A percentile compares a stretch with the other conserved stretches of the same genome.
phyloP scores from a whole-genome alignment of 2,888 invertebrate genomes.

The Nomada fucata region DNA sequence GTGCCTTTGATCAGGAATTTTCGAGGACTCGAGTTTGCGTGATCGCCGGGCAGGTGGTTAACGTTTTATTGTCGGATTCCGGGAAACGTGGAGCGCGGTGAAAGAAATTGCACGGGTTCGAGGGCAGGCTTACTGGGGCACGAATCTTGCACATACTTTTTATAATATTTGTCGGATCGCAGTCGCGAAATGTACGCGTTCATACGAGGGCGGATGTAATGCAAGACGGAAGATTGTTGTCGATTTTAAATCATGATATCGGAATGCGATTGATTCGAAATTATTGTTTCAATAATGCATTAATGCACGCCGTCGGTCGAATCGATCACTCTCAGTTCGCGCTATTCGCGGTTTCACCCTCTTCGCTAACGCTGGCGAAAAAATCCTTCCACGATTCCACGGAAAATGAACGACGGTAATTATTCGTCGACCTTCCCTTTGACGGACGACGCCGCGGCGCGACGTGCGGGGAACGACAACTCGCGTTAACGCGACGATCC shows the following conservation, averaged over 20 bases:
- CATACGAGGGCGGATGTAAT: no score
- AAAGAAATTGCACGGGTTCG: neutral
- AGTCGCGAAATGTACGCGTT: no score
- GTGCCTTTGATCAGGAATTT: constrained; percentile 15
- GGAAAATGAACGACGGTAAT: constrained; percentile 3
- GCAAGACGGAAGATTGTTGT: no score
- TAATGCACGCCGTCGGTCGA: constrained; percentile 16
- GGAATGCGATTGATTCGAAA: no score
- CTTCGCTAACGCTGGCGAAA: neutral
- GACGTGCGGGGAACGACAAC: constrained; percentile 35
- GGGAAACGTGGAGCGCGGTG: neutral
- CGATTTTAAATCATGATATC: no score
- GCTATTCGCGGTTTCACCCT: constrained; percentile 28
- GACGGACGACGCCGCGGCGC: constrained; percentile 41
- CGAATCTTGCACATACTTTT: neutral
- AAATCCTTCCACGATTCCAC: constrained; percentile 27
- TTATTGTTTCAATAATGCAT: no score
- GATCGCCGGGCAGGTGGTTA: neutral
- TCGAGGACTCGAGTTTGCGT: constrained; percentile 11
- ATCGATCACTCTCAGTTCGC: constrained; percentile 26
- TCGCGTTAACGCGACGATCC: constrained; percentile 18
- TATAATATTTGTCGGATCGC: neutral
- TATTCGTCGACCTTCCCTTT: constrained; percentile 46
- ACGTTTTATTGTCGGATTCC: neutral
- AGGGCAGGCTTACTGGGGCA: neutral